These are phyloP conservation scores for Agrotis clavis DNA, from an alignment of 2,888 invertebrate species.

Conservation along the genomic window DNA sequence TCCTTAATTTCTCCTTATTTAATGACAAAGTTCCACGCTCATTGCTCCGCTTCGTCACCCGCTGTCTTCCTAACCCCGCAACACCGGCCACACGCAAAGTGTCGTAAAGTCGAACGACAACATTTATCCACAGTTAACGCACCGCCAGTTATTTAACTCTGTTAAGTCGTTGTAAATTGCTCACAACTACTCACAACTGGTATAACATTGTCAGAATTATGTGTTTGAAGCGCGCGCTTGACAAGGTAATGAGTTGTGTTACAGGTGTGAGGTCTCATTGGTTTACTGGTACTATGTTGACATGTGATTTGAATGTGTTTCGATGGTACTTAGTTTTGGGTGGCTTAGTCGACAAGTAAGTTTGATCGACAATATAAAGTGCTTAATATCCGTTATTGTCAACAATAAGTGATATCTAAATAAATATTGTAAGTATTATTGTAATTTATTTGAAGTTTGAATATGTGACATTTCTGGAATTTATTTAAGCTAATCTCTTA, in stretches of 20 bases:
- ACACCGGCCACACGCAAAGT: slow-evolving; percentile 80
- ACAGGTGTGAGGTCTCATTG: slow-evolving; percentile 28
- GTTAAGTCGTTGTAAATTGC: slow-evolving; percentile 62
- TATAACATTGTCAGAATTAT: slow-evolving; percentile 55
- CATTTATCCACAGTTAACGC: slow-evolving; percentile 80
- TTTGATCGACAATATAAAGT: not conserved
- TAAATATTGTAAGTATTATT: too few species aligned
- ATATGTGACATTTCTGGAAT: too few species aligned
- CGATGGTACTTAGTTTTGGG: slow-evolving; percentile 6
- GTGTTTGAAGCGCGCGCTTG: slow-evolving; percentile 41
- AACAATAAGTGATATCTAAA: too few species aligned
- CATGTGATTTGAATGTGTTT: slow-evolving; percentile 43
- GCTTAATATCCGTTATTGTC: too few species aligned
- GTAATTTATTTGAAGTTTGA: too few species aligned
- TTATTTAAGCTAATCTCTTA: too few species aligned
- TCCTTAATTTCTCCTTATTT: not conserved
- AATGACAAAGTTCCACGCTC: not conserved
- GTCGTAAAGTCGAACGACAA: slow-evolving; percentile 83
- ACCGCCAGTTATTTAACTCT: slow-evolving; percentile 59
- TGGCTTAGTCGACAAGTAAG: not conserved
- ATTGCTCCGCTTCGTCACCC: not conserved
- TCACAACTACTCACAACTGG: slow-evolving; percentile 44
- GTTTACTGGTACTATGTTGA: slow-evolving; percentile 42
- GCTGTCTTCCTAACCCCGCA: slow-evolving; percentile 55
- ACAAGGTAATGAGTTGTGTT: slow-evolving; percentile 53